Conservation (phyloP, 2,113 vertebrate species). For the Xenopus borealis region DNA sequence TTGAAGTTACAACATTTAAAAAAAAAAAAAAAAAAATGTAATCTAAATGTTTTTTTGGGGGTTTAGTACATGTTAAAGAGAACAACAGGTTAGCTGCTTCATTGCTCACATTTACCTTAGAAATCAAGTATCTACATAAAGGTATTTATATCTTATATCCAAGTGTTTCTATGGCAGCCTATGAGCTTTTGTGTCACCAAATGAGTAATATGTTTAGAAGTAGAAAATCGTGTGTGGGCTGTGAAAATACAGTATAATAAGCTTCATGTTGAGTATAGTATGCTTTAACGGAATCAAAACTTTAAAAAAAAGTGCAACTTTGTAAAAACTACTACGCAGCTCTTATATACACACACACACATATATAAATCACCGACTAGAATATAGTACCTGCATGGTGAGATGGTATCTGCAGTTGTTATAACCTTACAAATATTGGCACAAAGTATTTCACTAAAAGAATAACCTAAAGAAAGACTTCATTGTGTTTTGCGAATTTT, state of each 20-base stretch:
- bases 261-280: slow-evolving; percentile 28
- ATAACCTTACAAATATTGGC: no score
- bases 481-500: no score
- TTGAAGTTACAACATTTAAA: neutral
- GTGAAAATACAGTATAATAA: slow-evolving; percentile 37
- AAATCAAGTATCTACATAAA: slow-evolving; percentile 1
- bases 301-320: no score
- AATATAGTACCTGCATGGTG: no score
- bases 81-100: neutral
- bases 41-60: neutral
- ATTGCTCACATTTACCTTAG: slow-evolving; percentile 11
- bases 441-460: no score
- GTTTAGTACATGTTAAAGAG: neutral
- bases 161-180: slow-evolving; percentile 37
- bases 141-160: slow-evolving; percentile 33
- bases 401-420: no score
- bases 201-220: slow-evolving; percentile 40
- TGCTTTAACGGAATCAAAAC: neutral
- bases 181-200: slow-evolving; percentile 37
- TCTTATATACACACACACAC: no score
- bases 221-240: slow-evolving; percentile 39
- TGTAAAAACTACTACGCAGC: no score
- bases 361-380: no score
- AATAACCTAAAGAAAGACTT: no score
- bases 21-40: no score